Percentiles rank a stretch among this genome's conserved stretches.
Conservation (phyloP, 1,140 invertebrate genomes). For the Bombus ignitus region DNA sequence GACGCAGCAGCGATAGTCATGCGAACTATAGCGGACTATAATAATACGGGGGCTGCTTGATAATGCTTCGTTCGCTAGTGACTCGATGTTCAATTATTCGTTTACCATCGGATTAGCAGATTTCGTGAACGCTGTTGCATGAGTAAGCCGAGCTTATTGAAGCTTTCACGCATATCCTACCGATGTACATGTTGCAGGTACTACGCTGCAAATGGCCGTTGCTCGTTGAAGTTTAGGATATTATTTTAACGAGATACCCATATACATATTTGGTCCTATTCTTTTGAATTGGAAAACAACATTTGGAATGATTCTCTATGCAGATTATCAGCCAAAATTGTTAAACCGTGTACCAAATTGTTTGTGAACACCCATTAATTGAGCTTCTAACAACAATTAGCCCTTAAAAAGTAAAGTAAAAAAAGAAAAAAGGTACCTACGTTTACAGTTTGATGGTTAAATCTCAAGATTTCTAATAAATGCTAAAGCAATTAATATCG, state of each 20-base stretch:
- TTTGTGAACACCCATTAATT: too few relatives aligned
- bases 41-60: slow-evolving; percentile 63
- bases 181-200: slow-evolving; percentile 53
- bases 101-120: slow-evolving; percentile 63
- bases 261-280: too few relatives aligned
- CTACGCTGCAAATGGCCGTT: slow-evolving; percentile 10
- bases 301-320: not conserved
- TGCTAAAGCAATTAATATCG: not conserved
- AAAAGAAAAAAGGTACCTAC: too few relatives aligned
- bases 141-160: slow-evolving; percentile 57
- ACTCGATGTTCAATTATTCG: slow-evolving; percentile 68
- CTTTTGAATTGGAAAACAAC: not conserved
- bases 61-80: slow-evolving; percentile 56
- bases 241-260: not conserved
- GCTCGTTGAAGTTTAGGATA: not conserved
- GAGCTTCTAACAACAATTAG: too few relatives aligned
- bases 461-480: not conserved
- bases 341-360: not conserved
- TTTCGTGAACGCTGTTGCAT: slow-evolving; percentile 54
- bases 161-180: slow-evolving; percentile 43
- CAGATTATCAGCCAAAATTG: not conserved
- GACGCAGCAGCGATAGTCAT: slow-evolving; percentile 55
- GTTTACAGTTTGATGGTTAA: too few relatives aligned
- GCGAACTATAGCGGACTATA: slow-evolving; percentile 54
- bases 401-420: too few relatives aligned